These are phyloP conservation scores for Autographa pulchrina DNA, from an alignment of 2,888 invertebrate genomes.

Conservation along the genomic window DNA sequence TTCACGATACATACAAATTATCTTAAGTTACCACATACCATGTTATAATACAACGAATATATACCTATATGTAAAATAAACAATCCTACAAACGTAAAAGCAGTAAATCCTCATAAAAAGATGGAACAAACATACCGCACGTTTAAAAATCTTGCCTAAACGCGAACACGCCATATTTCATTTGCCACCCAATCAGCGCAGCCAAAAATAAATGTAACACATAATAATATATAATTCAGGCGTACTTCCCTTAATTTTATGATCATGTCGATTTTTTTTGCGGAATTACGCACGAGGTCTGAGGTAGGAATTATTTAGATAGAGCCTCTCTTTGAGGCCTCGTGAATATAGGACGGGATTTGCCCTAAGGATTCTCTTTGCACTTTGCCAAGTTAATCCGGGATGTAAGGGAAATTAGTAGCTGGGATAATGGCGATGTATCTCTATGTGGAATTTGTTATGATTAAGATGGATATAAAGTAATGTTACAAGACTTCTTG, in stretches of 20 bases:
- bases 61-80: no score
- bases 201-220: slow-evolving; percentile 19
- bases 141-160: not conserved
- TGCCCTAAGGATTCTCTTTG: slow-evolving; percentile 20
- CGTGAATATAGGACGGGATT: slow-evolving; percentile 5
- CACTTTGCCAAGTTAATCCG: slow-evolving; percentile 30
- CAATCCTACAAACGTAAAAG: not conserved
- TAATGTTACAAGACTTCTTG: not conserved
- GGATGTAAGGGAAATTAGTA: slow-evolving; percentile 20
- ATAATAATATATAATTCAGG: slow-evolving; percentile 41
- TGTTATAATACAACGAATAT: not conserved
- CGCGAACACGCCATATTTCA: slow-evolving; percentile 18
- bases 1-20: no score
- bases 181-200: slow-evolving; percentile 31
- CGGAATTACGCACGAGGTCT: slow-evolving; percentile 32
- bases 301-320: slow-evolving; percentile 48
- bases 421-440: slow-evolving; percentile 5
- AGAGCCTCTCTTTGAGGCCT: slow-evolving; percentile 14
- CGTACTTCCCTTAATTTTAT: slow-evolving; percentile 52
- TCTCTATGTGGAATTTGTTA: not conserved
- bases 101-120: not conserved
- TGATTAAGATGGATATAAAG: not conserved
- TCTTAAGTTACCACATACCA: no score
- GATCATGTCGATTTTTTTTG: slow-evolving; percentile 52
- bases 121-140: not conserved